These are phyloP conservation scores for Phoeniculus purpureus DNA, from an alignment of 2,797 vertebrate genomes.

Conservation along the genomic window DNA sequence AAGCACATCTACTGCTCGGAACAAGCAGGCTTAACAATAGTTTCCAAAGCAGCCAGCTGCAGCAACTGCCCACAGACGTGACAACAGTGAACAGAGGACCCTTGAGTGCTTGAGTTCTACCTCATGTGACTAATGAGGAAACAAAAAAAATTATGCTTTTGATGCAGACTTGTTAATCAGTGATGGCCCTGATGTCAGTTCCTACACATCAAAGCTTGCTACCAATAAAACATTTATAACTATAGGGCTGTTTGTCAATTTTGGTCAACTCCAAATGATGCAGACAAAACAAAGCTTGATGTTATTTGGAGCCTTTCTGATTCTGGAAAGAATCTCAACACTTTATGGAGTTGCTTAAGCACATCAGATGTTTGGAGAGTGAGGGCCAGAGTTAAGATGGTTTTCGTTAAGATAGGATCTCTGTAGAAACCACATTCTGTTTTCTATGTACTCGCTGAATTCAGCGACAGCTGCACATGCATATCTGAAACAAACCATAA, in stretches of 20 bases:
- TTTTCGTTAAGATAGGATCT: not conserved
- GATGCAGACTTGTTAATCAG: accelerated
- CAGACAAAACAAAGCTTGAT: not conserved
- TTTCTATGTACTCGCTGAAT: not conserved
- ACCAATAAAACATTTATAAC: not conserved
- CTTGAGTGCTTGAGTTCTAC: not conserved
- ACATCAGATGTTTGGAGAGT: not conserved
- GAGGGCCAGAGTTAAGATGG: not conserved
- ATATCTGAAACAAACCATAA: not conserved
- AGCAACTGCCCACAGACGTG: not conserved
- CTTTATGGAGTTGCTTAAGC: not conserved
- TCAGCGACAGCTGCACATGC: not conserved
- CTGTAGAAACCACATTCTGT: not conserved
- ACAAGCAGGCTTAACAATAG: not conserved
- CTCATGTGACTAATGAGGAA: not conserved
- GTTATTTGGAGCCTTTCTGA: not conserved
- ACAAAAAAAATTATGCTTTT: not conserved
- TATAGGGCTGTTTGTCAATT: not conserved
- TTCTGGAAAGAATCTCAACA: not conserved
- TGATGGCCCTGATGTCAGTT: not conserved
- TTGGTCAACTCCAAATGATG: not conserved
- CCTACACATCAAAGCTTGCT: not conserved
- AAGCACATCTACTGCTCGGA: not conserved
- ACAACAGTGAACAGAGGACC: not conserved
- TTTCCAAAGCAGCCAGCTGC: not conserved